Percentiles rank a stretch among this genome's conserved stretches.
Evolutionary conservation across 2,888 invertebrate species (phyloP).

Genomic region (Dinocampus coccinellae): DNA sequence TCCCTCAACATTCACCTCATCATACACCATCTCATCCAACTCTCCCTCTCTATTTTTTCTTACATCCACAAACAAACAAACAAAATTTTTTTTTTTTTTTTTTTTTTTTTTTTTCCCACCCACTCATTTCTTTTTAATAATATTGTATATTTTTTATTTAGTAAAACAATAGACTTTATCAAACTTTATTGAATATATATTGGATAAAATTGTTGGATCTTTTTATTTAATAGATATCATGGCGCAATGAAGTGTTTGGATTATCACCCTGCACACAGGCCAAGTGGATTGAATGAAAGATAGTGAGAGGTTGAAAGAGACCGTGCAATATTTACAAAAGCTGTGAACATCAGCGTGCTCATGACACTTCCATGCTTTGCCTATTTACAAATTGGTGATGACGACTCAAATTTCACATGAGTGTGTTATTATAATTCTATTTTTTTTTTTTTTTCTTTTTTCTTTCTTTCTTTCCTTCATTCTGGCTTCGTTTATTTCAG

Average conservation of each 20-base stretch:
- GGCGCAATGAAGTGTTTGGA: constrained; percentile 67
- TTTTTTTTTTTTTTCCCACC: no score
- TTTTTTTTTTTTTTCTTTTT: no score
- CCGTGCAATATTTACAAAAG: constrained; percentile 60
- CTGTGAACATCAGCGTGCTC: constrained; percentile 61
- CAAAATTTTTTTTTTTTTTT: no score
- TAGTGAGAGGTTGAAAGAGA: constrained; percentile 23
- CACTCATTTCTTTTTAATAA: background rate
- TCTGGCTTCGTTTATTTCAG: constrained; percentile 26
- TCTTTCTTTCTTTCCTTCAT: constrained; percentile 16
- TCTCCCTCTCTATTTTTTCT: no score
- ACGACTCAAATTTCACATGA: constrained; percentile 46
- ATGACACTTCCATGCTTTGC: constrained; percentile 53
- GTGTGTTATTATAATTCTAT: constrained; percentile 39
- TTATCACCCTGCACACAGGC: constrained; percentile 49
- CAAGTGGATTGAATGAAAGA: constrained; percentile 38
- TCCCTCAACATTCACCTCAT: no score
- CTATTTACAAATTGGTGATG: constrained; percentile 29
- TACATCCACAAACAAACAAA: no score
- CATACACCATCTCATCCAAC: no score
- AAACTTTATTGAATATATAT: no score
- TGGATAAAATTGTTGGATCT: background rate
- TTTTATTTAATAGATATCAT: constrained; percentile 66
- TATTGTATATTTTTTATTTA: no score
- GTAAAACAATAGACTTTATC: no score